A percentile compares a stretch with the other conserved stretches of the same genome.
Conservation (phyloP, 2,113 vertebrate genomes). For the Anser brachyrhynchus region DNA sequence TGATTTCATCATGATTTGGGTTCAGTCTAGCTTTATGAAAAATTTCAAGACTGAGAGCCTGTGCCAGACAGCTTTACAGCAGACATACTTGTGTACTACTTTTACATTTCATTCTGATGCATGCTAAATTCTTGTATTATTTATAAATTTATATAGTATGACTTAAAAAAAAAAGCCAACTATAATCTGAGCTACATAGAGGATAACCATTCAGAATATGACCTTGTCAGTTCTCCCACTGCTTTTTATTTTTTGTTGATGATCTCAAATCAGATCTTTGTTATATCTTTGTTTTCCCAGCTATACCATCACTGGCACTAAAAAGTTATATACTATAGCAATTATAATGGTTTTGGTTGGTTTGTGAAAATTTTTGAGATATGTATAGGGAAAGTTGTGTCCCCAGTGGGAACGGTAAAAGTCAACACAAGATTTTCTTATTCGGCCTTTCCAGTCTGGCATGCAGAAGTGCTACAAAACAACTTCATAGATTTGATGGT, state of each 20-base stretch:
- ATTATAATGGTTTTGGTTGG: background rate
- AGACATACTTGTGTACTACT: background rate
- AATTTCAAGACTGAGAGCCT: background rate
- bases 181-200: background rate
- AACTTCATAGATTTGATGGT: background rate
- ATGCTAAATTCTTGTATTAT: background rate
- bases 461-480: background rate
- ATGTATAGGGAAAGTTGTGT: background rate
- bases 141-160: background rate
- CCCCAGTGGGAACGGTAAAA: background rate
- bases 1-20: background rate
- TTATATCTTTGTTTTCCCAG: background rate
- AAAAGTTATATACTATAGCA: background rate
- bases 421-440: background rate
- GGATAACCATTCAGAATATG: background rate
- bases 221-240: background rate
- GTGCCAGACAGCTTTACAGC: background rate
- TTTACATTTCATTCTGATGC: background rate
- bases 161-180: background rate
- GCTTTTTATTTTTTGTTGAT: background rate
- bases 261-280: background rate
- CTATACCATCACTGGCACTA: background rate
- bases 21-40: background rate
- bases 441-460: background rate
- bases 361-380: background rate